Conservation (phyloP, 1,140 invertebrate species). For the Nephotettix cincticeps region DNA sequence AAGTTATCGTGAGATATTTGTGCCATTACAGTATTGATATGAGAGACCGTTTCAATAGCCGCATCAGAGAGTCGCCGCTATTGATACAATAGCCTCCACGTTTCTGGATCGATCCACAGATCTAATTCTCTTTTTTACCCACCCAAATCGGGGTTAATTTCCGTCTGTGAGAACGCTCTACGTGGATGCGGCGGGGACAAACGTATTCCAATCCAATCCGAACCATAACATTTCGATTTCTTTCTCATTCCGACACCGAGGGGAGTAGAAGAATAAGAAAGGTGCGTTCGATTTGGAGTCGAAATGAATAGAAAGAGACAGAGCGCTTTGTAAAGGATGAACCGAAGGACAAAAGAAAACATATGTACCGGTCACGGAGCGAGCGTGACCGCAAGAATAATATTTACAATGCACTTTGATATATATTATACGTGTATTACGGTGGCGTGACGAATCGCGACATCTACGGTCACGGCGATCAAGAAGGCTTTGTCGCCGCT, state of each 20-base stretch:
- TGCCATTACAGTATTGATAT: too few species aligned
- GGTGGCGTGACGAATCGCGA: constrained; percentile 4
- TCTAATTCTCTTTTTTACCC: too few species aligned
- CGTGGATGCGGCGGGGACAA: not conserved
- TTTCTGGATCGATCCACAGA: too few species aligned
- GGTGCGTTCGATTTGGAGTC: not conserved
- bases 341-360: not conserved
- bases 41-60: too few species aligned
- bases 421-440: constrained; percentile 30
- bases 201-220: constrained; percentile 18
- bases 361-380: constrained; percentile 19
- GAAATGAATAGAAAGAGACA: constrained; percentile 21
- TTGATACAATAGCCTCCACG: too few species aligned
- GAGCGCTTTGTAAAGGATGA: constrained; percentile 16
- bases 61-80: too few species aligned
- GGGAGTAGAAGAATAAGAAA: constrained; percentile 4
- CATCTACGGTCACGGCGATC: not conserved
- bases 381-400: constrained; percentile 22
- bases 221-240: constrained; percentile 28
- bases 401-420: constrained; percentile 24
- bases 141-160: too few species aligned
- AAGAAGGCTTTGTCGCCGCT: not conserved
- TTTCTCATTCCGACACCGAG: constrained; percentile 12
- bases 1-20: too few species aligned
- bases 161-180: not conserved